Evolutionary conservation across 2,888 invertebrate genomes (phyloP), one percentile per base, ranked within the genome.

Genomic region (Andricus curvator): DNA sequence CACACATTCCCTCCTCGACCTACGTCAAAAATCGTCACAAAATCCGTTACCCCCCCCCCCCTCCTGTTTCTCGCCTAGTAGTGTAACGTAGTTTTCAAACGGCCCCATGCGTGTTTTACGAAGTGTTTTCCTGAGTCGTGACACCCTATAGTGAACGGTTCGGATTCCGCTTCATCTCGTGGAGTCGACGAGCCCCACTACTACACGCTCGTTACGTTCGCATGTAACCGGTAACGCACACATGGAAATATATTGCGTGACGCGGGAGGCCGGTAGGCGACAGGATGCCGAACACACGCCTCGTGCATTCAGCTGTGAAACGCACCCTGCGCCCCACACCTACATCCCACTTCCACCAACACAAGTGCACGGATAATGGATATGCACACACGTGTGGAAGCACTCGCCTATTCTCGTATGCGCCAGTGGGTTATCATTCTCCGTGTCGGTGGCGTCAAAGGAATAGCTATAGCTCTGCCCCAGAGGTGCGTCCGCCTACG

Each of bases 241-340:
- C 64, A 65, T 33, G 41, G 41, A 48, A 64, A 64, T 56, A 62
- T 22, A 84, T 88, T 86, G 88, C 88, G 89, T 89, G 89, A 88
- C 88, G 87, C 85, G 85, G 83, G 77, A 84, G 84, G 83, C 84
- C 85, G 83, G 83, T 82, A 84, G 86, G 86, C 88, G 88, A 89
- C 88, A 87, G 88, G 87, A 87, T 88, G 88, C 87, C 87, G 84
- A 87, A 88, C 86, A 86, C 88, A 86, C 86, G 86, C 86, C 80
- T 82, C 84, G 85, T 85, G 87, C 87, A 87, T 87, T 87, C 88
- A 86, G 84, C 88, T 86, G 86, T 87, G 88, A 88, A 89, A 86
- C 85, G 78, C 78, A 77, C 77, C 77, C 77, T 77, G 65, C 64
- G 33, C 41, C 62, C 29, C 37, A 64, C 77, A 77, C 56, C 20